phyloP scores from a whole-genome alignment of 2,888 invertebrate species.

The Malthinus seriepunctatus region DNA sequence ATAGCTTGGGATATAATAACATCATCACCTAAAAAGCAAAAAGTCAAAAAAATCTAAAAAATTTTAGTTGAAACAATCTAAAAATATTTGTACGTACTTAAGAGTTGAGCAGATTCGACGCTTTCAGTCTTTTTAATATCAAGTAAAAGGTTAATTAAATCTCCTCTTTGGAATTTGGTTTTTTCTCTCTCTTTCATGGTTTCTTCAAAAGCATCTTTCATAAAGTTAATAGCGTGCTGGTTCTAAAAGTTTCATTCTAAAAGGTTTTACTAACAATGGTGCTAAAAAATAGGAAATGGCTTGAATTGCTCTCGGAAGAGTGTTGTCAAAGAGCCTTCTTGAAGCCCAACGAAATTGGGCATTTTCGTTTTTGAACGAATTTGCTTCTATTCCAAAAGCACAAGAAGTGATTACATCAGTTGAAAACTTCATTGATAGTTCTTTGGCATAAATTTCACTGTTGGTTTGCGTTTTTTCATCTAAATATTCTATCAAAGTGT shows the following conservation, averaged over 20 bases:
- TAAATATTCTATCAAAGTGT: slow-evolving; percentile 39
- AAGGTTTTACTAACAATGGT: background rate
- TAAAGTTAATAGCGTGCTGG: background rate
- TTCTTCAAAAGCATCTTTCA: background rate
- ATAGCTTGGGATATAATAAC: slow-evolving; percentile 50
- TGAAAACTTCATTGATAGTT: slow-evolving; percentile 50
- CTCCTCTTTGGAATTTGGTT: background rate
- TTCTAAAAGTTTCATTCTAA: background rate
- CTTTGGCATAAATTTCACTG: slow-evolving; percentile 41
- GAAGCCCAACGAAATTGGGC: slow-evolving; percentile 51
- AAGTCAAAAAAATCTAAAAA: too few relatives aligned
- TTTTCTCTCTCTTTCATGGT: background rate
- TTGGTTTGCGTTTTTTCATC: slow-evolving; percentile 49
- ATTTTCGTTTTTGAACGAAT: slow-evolving; percentile 48
- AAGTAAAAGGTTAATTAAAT: background rate
- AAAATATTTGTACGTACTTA: too few relatives aligned
- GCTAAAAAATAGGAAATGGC: background rate
- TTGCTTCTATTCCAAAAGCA: slow-evolving; percentile 55
- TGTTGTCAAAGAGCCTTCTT: slow-evolving; percentile 45
- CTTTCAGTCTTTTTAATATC: background rate
- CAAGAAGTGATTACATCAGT: slow-evolving; percentile 57
- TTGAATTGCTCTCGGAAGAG: slow-evolving; percentile 29
- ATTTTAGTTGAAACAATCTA: too few relatives aligned
- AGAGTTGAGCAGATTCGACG: too few relatives aligned
- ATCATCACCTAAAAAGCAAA: too few relatives aligned